Evolutionary conservation across 1,140 invertebrate species (phyloP), one percentile per base, ranked within the genome.

Genomic region (Drosophila kikkawai): DNA sequence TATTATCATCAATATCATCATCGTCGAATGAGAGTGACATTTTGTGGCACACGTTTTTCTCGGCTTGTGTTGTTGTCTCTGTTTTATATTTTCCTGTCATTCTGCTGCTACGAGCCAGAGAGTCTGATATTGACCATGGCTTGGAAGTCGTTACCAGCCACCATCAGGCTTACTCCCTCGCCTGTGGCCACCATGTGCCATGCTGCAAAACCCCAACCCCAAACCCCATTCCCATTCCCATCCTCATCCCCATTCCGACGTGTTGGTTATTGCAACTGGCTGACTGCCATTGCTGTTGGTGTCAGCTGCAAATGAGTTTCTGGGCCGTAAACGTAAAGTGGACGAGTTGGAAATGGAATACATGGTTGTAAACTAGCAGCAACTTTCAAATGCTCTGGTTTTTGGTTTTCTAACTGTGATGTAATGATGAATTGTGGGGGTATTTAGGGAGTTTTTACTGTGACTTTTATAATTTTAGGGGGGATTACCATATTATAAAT

Each of bases 241-340:
- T 26, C 7, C 45, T 6, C 29, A 32, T 29, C 36, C 19, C 53
- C 34, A 26, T 56, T 0, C 1, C 36, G 17, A 1, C 36, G 19
- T 19, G 51, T 65, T 44, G 53, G 29, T 39, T 63, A 45, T 67
- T 65, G 64, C 66, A 68, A 74, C 70, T 64, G 55, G 66, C 64
- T 44, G 61, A 58, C 64, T 75, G 60, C 73, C 75, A 79, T 64
- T 57, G 61, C 55, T 37, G 75, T 71, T 75, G 66, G 75, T 87
- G 79, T 86, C 81, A 84, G 69, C 69, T 82, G 83, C 79, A 87
- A 86, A 86, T 87, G 79, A 87, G 75, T 79, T 82, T 87, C 69
- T 67, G 79, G 78, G 66, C 57, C 65, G 42, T 37, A 59, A 75
- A 41, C 17, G 53, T 17, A 42, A 65, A 75, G 70, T 75, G 59